These are phyloP conservation scores for Perca schrenkii DNA, from an alignment of 2,113 vertebrate genomes.

Conservation along the genomic window DNA sequence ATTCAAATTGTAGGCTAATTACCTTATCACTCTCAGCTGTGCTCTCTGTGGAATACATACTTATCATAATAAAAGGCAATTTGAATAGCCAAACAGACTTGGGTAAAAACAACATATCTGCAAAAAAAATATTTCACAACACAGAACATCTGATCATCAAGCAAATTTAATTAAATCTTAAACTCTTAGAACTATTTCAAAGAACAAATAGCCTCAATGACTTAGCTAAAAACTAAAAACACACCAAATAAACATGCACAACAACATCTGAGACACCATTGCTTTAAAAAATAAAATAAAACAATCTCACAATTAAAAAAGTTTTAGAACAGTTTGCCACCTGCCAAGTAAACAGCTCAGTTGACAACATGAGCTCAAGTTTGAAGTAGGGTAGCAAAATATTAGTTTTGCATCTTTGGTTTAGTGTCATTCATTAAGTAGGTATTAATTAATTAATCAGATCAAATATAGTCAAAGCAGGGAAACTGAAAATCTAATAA, in stretches of 20 bases:
- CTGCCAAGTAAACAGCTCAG: not conserved
- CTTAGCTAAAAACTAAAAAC: not conserved
- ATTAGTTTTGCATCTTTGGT: not conserved
- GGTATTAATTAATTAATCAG: too few relatives aligned
- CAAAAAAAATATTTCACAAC: constrained; percentile 2
- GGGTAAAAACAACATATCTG: not conserved
- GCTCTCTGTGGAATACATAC: not conserved
- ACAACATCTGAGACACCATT: not conserved
- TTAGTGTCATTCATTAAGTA: not conserved
- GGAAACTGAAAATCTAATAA: not conserved
- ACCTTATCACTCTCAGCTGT: not conserved
- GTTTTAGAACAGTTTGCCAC: not conserved
- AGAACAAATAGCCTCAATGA: not conserved
- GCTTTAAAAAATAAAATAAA: too few relatives aligned
- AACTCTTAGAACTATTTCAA: not conserved
- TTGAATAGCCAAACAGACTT: not conserved
- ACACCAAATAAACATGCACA: not conserved
- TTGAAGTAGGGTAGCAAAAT: not conserved
- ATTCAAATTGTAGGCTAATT: not conserved
- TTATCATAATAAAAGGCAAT: not conserved
- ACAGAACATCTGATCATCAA: not conserved
- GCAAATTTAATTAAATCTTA: not conserved
- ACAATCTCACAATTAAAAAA: not conserved
- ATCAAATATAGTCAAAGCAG: not conserved
- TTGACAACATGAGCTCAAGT: not conserved